These are phyloP conservation scores for Entomobrya multifasciata DNA, from an alignment of 2,888 invertebrate species.

Conservation along the genomic window DNA sequence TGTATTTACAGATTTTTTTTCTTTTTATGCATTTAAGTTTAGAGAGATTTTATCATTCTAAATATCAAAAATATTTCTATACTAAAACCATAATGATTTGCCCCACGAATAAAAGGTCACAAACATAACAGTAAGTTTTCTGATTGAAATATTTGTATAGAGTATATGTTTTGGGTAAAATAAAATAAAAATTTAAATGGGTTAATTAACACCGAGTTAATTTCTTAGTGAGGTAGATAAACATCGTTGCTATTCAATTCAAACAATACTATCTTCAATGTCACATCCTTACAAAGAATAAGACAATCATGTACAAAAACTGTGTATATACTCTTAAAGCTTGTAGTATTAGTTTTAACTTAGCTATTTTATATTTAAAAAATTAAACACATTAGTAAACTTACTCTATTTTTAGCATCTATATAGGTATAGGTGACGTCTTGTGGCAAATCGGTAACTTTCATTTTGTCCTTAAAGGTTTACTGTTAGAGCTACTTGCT, in stretches of 20 bases:
- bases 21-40: not conserved
- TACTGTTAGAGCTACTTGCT: no score
- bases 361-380: not conserved
- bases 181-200: not conserved
- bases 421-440: no score
- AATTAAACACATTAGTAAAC: not conserved
- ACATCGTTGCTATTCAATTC: not conserved
- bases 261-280: conserved; percentile 8
- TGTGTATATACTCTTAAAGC: not conserved
- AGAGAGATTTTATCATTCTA: not conserved
- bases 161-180: not conserved
- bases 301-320: not conserved
- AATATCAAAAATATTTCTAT: conserved; percentile 29
- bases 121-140: not conserved
- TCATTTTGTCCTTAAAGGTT: no score
- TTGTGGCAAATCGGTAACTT: no score
- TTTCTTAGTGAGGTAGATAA: conserved; percentile 1
- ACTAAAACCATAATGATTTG: not conserved
- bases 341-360: not conserved
- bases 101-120: no score
- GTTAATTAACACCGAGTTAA: not conserved
- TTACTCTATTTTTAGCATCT: no score
- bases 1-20: not conserved
- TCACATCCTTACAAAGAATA: not conserved
- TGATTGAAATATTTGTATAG: not conserved